Evolutionary conservation across 2,797 vertebrate genomes (phyloP).

Genomic region (Rhyacichthys aspro): DNA sequence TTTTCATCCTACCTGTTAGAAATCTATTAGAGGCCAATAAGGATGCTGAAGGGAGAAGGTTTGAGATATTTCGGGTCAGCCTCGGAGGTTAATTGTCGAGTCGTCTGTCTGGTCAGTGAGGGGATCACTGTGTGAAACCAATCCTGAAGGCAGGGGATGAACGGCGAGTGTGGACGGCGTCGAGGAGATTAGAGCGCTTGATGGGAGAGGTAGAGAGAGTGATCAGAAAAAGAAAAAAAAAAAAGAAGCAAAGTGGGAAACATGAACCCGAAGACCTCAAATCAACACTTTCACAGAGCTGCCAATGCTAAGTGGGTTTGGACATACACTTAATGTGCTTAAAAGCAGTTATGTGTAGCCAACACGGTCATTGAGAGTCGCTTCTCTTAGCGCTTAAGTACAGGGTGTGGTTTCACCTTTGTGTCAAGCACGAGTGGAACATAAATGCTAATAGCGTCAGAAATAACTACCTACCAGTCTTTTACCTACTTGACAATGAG

Average conservation of each 20-base stretch:
- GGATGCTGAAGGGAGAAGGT: conserved; percentile 59
- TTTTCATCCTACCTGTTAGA: conserved; percentile 59
- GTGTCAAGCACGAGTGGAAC: conserved; percentile 26
- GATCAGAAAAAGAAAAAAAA: conserved; percentile 10
- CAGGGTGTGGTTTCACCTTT: conserved; percentile 43
- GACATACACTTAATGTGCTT: conserved; percentile 49
- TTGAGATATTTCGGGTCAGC: conserved; percentile 78
- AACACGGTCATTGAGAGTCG: conserved; percentile 39
- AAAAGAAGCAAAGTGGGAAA: conserved; percentile 25
- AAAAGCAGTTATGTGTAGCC: conserved; percentile 50
- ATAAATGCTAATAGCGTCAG: conserved; percentile 19
- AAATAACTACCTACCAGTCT: conserved; percentile 27
- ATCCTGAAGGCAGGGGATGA: conserved; percentile 71
- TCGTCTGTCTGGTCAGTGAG: conserved; percentile 73
- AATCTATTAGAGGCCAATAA: conserved; percentile 75
- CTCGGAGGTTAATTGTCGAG: conserved; percentile 79
- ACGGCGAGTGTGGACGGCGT: conserved; percentile 62
- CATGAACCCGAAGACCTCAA: conserved; percentile 56
- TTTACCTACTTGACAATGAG: conserved; percentile 19
- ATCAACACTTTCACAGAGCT: conserved; percentile 55
- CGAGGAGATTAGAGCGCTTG: conserved; percentile 71
- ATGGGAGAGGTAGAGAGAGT: conserved; percentile 52
- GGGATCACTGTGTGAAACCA: conserved; percentile 72
- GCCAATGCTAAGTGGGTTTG: conserved; percentile 65
- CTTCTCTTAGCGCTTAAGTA: conserved; percentile 36